These are phyloP conservation scores for Tipula helvola DNA, from an alignment of 2,888 invertebrate genomes.

Conservation along the genomic window DNA sequence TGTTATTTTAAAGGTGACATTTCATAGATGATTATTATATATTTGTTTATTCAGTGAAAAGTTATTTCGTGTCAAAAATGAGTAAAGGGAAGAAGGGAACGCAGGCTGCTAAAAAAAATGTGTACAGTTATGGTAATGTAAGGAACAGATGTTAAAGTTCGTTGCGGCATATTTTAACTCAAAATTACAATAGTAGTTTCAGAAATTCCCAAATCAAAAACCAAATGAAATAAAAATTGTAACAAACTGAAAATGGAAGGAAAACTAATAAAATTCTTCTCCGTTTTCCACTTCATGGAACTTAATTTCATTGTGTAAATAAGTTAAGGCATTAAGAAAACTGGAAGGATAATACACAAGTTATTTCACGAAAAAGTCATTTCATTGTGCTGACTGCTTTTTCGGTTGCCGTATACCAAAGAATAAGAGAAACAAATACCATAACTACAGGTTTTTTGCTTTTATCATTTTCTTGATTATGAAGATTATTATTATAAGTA, in stretches of 20 bases:
- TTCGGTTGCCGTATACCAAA: not conserved
- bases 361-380: not conserved
- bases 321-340: not conserved
- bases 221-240: not conserved
- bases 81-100: too few relatives aligned
- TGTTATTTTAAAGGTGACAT: too few relatives aligned
- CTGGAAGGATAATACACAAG: not conserved
- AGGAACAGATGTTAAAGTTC: not conserved
- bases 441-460: not conserved
- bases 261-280: not conserved
- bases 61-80: too few relatives aligned
- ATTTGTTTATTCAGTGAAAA: too few relatives aligned
- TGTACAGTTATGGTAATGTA: too few relatives aligned
- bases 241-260: not conserved
- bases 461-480: not conserved
- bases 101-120: too few relatives aligned
- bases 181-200: not conserved
- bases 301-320: not conserved
- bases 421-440: not conserved
- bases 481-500: not conserved
- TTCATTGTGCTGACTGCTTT: not conserved
- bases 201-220: not conserved
- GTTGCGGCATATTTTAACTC: too few relatives aligned
- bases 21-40: too few relatives aligned
- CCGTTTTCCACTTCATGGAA: not conserved